Base-by-base conservation (phyloP, 2,113 vertebrate genomes). In the Xiphophorus couchianus region DNA sequence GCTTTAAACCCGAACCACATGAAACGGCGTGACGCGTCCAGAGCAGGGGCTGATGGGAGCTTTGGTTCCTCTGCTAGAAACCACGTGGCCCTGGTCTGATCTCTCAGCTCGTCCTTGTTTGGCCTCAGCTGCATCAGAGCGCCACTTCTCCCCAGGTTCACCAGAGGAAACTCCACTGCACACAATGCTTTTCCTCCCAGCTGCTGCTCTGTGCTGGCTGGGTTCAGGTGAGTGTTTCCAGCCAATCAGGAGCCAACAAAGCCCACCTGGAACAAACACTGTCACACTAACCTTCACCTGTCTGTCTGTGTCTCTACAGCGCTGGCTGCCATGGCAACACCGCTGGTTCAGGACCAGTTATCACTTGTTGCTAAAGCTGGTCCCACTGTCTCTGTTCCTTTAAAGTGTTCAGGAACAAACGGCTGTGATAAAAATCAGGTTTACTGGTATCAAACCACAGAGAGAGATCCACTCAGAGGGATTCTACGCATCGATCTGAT, bases 121-220 rank as follows among this genome's bases (percentile, higher is more conserved):
- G 77, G 60, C 73, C 82, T 84, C 82, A 29, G 82, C 77, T 76
- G 77, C 69, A 58, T 77, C 82, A 68, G 70, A 83, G 81, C 69
- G 22, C 61, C 75, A 83, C 75, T 83, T 78, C 65, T 74, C 39
- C 31, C 31, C 31, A 31, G 31, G 31, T 31, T 31, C 31, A 31
- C 31, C 31, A 31, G 31, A 31, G 31, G 31, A 31, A 31, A 31
- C 31, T 4, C 31, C 31, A 31, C 31, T 31, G 31, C 31, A 31
- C 31, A 31, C 31, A 31, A 31, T 31, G 31, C 31, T 31, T 31
- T 31, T 31, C 31, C 31, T 31, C 31, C 31, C 31, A 31, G 31
- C 31, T 31, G 31, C 31, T 31, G 31, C 31, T 31, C 31, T 31
- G 31, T 31, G 31, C 31, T 31, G 31, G 31, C 31, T 31, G 31